Conservation (phyloP, 2,113 vertebrate species). For the Sylvilagus bachmani region DNA sequence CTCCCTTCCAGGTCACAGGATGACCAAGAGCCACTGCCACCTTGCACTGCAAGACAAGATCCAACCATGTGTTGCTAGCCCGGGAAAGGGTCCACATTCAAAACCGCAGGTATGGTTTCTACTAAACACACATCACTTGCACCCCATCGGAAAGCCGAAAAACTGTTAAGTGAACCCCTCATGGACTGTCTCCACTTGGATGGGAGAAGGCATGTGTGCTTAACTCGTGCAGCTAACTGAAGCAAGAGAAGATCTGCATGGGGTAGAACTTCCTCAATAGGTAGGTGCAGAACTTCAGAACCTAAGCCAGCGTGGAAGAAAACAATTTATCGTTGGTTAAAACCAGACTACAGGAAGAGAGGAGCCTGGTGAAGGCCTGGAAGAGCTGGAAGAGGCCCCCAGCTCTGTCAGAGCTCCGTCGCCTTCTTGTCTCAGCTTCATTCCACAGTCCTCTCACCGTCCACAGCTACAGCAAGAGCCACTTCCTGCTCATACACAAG, state of each 20-base stretch:
- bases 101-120: no score
- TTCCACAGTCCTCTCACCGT: neutral
- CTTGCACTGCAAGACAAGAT: no score
- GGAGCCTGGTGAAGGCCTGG: no score
- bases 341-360: neutral
- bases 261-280: neutral
- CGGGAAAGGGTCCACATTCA: no score
- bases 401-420: no score
- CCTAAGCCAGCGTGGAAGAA: neutral
- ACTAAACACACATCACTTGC: no score
- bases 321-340: neutral
- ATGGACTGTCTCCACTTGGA: no score
- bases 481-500: neutral
- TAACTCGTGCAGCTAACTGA: conserved; percentile 26
- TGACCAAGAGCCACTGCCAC: no score
- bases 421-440: neutral
- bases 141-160: no score
- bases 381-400: neutral
- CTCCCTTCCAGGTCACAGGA: no score
- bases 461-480: neutral
- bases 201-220: neutral
- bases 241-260: conserved; percentile 29
- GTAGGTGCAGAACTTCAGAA: conserved; percentile 43
- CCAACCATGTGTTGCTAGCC: no score
- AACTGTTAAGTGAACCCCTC: no score